Evolutionary conservation across 2,113 vertebrate genomes (phyloP).

Genomic region (Myiopsitta monachus): DNA sequence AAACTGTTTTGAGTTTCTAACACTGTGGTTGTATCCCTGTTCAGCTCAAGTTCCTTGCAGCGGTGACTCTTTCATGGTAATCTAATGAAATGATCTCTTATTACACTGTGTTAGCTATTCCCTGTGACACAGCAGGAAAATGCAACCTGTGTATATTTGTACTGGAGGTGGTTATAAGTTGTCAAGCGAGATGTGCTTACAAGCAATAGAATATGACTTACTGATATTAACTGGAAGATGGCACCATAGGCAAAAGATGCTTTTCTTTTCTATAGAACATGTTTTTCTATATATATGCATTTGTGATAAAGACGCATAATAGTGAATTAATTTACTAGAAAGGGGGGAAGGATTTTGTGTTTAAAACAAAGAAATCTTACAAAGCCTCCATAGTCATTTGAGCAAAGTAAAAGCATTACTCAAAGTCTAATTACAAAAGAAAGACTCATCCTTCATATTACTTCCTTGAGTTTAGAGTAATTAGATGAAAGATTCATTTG

Average conservation of each 20-base stretch:
- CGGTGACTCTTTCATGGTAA: conserved; percentile 7
- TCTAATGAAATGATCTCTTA: conserved; percentile 48
- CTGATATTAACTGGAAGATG: conserved; percentile 50
- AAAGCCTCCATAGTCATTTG: neutral
- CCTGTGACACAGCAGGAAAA: conserved; percentile 37
- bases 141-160: conserved; percentile 18
- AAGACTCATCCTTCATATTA: neutral
- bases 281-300: neutral
- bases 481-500: neutral
- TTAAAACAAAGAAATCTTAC: neutral
- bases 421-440: neutral
- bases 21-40: conserved; percentile 26
- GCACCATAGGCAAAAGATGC: conserved; percentile 12
- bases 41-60: conserved; percentile 24
- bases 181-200: neutral
- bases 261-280: neutral
- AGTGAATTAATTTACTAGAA: neutral
- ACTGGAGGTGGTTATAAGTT: conserved; percentile 6
- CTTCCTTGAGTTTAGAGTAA: neutral
- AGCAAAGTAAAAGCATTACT: neutral
- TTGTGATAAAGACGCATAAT: neutral
- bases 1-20: conserved; percentile 49
- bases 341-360: neutral
- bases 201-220: conserved; percentile 9
- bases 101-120: conserved; percentile 16